phyloP scores from a whole-genome alignment of 2,113 vertebrate genomes.

The Chaenocephalus aceratus region DNA sequence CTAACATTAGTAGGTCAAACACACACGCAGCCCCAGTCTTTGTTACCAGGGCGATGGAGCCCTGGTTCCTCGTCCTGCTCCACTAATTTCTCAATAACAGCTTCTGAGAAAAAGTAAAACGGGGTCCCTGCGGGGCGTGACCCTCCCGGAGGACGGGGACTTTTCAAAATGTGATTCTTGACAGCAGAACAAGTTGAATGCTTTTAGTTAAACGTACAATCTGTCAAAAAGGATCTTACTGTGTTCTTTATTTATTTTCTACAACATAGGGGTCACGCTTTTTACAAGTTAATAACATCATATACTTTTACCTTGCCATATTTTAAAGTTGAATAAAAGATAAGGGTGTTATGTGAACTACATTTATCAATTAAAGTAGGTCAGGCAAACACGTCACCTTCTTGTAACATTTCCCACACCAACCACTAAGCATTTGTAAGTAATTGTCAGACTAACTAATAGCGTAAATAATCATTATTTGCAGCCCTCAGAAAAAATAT shows the following conservation, averaged over 20 bases:
- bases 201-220: neutral
- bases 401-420: neutral
- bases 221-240: neutral
- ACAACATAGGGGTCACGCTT: no score
- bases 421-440: neutral
- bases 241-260: no score
- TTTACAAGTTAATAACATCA: no score
- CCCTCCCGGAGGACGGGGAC: neutral
- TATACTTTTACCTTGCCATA: no score
- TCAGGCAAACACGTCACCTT: neutral
- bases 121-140: slow-evolving; percentile 1
- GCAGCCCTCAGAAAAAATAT: neutral
- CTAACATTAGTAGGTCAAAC: slow-evolving; percentile 51
- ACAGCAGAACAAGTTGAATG: slow-evolving; percentile 23
- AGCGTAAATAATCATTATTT: neutral
- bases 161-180: slow-evolving; percentile 2
- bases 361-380: no score
- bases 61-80: slow-evolving; percentile 14
- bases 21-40: neutral
- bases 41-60: slow-evolving; percentile 3
- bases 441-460: neutral
- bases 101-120: slow-evolving; percentile 32
- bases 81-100: slow-evolving; percentile 26
- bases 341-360: no score
- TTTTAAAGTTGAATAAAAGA: no score